Evolutionary conservation across 1,140 invertebrate species (phyloP), one percentile per base, ranked within the genome.

Genomic region (Drosophila nasuta): DNA sequence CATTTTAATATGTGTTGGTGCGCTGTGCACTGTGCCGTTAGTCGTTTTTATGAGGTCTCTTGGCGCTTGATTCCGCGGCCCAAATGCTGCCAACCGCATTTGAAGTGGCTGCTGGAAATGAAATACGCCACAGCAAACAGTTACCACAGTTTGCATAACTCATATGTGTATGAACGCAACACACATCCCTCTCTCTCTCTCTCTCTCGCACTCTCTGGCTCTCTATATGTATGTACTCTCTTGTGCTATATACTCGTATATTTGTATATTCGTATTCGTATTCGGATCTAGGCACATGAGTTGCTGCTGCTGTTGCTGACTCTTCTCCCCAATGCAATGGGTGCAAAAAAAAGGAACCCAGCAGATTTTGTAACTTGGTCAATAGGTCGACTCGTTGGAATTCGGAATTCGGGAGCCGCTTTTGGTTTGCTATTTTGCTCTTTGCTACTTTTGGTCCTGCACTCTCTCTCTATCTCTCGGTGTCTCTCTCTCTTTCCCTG

Each of bases 31-130:
- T 70, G 83, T 83, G 67, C 66, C 74, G 83, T 83, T 88, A 80
- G 72, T 83, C 76, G 80, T 80, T 87, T 87, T 88, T 88, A 87
- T 88, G 83, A 83, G 83, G 83, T 87, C 83, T 83, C 82, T 85
- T 81, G 81, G 81, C 82, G 81, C 81, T 85, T 81, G 82, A 85
- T 81, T 85, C 76, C 85, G 83, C 85, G 82, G 80, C 80, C 83
- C 83, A 58, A 75, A 75, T 75, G 68, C 82, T 51, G 64, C 74
- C 79, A 88, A 83, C 83, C 83, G 83, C 85, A 87, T 87, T 87
- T 87, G 81, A 87, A 87, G 83, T 87, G 85, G 75, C 77, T 82
- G 79, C 77, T 63, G 80, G 77, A 80, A 79, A 76, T 85, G 56
- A 86, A 81, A 80, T 81, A 77, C 79, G 69, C 74, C 58, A 80